phyloP scores from a whole-genome alignment of 2,113 vertebrate genomes.

The Solea senegalensis region DNA sequence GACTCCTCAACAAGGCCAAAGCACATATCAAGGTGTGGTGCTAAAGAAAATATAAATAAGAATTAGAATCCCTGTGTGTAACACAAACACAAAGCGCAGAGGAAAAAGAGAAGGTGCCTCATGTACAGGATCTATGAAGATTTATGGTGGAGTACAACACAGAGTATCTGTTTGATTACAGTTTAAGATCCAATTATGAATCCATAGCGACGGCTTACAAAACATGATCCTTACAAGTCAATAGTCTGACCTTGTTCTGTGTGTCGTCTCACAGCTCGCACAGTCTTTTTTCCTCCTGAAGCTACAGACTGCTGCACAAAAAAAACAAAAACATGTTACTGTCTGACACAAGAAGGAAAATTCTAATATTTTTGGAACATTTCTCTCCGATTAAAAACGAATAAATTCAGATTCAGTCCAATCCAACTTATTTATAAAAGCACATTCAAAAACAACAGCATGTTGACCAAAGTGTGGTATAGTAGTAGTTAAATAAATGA shows the following conservation, averaged over 20 bases:
- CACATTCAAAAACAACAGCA: no score
- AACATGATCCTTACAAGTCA: constrained; percentile 6
- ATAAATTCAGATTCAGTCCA: no score
- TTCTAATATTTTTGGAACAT: no score
- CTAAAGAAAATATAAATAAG: neutral
- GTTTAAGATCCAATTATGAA: neutral
- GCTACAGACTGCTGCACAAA: neutral
- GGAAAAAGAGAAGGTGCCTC: no score
- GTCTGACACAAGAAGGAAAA: neutral
- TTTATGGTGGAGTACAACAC: neutral
- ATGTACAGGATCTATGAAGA: neutral
- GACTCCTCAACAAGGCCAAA: constrained; percentile 98
- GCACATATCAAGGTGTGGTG: constrained; percentile 92
- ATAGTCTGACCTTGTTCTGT: constrained; percentile 7
- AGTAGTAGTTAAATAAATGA: no score
- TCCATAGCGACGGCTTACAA: neutral
- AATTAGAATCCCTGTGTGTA: neutral
- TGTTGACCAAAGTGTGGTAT: no score
- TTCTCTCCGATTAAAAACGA: no score
- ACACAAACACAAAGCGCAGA: neutral
- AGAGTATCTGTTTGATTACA: neutral
- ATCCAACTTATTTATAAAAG: no score
- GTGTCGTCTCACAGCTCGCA: neutral
- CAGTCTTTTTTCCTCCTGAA: neutral
- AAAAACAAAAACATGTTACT: neutral